Percentiles rank a stretch among this genome's conserved stretches.
Evolutionary conservation across 2,113 vertebrate genomes (phyloP).

Genomic region (Emberiza fucata): DNA sequence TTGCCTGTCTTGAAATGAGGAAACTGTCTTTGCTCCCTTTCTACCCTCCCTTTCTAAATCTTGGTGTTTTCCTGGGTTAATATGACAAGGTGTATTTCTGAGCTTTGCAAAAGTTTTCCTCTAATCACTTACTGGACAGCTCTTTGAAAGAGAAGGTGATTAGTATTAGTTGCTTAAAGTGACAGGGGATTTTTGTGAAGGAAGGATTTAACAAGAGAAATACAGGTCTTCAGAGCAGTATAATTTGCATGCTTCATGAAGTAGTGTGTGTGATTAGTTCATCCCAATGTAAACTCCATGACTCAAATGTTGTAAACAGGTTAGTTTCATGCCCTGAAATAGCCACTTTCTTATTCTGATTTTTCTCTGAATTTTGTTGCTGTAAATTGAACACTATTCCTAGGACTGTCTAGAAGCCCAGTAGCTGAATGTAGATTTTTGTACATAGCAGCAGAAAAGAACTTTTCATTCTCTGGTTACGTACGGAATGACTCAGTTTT

Average conservation of each 20-base stretch:
- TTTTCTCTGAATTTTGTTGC: not conserved
- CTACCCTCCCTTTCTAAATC: not conserved
- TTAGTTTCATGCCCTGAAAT: not conserved
- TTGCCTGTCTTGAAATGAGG: not conserved
- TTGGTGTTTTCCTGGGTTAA: not conserved
- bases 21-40: not conserved
- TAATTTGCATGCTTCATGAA: not conserved
- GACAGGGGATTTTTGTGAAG: not conserved
- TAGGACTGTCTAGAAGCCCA: not conserved
- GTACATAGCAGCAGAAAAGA: not conserved
- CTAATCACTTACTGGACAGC: not conserved
- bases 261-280: not conserved
- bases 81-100: not conserved
- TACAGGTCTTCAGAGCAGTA: not conserved
- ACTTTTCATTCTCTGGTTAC: not conserved
- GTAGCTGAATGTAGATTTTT: not conserved
- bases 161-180: not conserved
- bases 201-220: not conserved
- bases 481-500: not conserved
- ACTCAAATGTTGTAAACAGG: not conserved
- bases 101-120: not conserved
- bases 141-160: slow-evolving; percentile 5
- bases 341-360: not conserved
- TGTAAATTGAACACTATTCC: not conserved
- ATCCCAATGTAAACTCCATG: not conserved